Evolutionary conservation across 2,888 invertebrate genomes (phyloP), one percentile per base, ranked within the genome.

Genomic region (Operophtera brumata): DNA sequence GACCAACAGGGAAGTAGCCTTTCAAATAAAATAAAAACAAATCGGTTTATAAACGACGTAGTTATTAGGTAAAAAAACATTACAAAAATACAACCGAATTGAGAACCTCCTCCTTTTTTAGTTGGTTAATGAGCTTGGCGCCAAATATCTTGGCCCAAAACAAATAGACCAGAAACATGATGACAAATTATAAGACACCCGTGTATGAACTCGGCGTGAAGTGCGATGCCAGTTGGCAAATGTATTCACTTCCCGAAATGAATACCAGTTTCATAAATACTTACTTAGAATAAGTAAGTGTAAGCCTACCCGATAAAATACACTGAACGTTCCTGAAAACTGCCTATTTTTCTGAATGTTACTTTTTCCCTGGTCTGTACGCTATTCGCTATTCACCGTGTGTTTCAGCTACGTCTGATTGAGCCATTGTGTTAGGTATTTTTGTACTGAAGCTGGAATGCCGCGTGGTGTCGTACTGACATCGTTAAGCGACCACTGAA

Each of bases 221-320:
- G 43, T 14, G 51, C 28, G 42, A 50, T 62, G 62, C 62, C 64
- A 62, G 57, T 43, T 62, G 64, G 64, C 64, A 64, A 44, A 54
- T 58, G 47, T 20, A 43, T 43, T 44, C 47, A 51, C 47, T 61
- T 64, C 59, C 47, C 57, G 40, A 54, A 53, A 59, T 54, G 35
- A 49, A 57, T 57, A 51, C 32, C 8, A 44, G 47, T 42, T 32
- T 25, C 32, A 41, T 39, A 42, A 47, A n/a, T 30, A 8, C 8
- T 30, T 30, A 30, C 8, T 30, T 30, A 1, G 8, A 30, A 9
- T 30, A 30, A 9, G n/a, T n/a, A n/a, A 30, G 30, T 7, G 8
- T 30, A 30, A 2, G 9, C 30, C 3, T 9, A 10, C 10, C 30
- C 8, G 3, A 30, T 20, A 20, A 20, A 20, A 20, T 20, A 20